Conservation (phyloP, 2,797 vertebrate species). For the Jordanella pulchra region DNA sequence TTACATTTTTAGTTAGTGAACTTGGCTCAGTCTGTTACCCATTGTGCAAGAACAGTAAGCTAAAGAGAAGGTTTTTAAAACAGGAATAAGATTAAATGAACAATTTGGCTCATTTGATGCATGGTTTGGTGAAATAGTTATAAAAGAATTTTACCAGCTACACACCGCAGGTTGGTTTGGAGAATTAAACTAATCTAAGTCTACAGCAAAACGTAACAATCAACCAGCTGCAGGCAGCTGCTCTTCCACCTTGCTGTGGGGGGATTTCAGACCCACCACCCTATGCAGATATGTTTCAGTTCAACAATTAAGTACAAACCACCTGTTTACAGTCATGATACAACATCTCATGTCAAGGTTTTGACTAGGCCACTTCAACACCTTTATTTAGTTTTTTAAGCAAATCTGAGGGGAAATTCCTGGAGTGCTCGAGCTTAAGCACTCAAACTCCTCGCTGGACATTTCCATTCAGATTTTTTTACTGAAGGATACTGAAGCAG, state of each 20-base stretch:
- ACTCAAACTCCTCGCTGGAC: neutral
- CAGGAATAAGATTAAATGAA: neutral
- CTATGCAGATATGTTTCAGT: neutral
- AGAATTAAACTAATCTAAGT: neutral
- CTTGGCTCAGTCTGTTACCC: slow-evolving; percentile 9
- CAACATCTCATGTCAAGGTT: neutral
- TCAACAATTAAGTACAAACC: neutral
- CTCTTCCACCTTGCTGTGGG: neutral
- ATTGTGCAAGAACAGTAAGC: neutral
- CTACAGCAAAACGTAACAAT: too few relatives aligned
- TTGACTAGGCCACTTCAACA: neutral
- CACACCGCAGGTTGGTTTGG: neutral
- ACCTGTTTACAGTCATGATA: neutral
- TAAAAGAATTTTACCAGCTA: neutral
- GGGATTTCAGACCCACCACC: neutral
- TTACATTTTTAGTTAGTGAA: neutral
- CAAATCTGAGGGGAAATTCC: too few relatives aligned
- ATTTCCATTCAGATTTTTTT: too few relatives aligned
- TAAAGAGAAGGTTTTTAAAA: neutral
- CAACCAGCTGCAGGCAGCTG: neutral
- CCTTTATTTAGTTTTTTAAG: neutral
- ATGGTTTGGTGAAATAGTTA: neutral
- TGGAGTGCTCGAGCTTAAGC: neutral
- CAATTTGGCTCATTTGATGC: neutral
- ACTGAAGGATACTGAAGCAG: too few relatives aligned